These are phyloP conservation scores for Ophion slaviceki DNA, from an alignment of 2,888 invertebrate genomes.

Conservation along the genomic window DNA sequence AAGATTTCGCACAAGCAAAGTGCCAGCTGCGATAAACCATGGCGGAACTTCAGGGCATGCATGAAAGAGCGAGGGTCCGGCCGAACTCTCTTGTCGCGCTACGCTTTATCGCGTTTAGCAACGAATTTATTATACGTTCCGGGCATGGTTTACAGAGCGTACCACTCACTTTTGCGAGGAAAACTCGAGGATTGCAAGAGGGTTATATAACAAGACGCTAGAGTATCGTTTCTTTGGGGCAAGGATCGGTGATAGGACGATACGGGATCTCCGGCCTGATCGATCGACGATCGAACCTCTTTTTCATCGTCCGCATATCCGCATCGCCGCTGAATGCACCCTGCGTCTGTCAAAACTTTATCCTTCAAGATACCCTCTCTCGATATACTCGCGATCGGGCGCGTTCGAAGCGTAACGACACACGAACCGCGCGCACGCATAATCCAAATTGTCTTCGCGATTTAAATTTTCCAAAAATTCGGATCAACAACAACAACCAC, in stretches of 20 bases:
- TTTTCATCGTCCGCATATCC: conserved; percentile 71
- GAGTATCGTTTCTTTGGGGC: conserved; percentile 60
- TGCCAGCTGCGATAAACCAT: conserved; percentile 72
- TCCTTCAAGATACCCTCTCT: conserved; percentile 31
- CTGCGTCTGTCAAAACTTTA: conserved; percentile 68
- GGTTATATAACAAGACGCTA: conserved; percentile 31
- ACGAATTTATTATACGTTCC: conserved; percentile 47
- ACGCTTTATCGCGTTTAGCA: not conserved
- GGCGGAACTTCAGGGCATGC: conserved; percentile 67
- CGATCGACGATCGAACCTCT: conserved; percentile 63
- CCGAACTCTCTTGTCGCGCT: not conserved
- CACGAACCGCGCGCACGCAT: not conserved
- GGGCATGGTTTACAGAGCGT: conserved; percentile 72
- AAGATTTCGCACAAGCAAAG: conserved; percentile 61
- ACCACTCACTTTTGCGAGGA: conserved; percentile 68
- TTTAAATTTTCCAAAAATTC: not conserved
- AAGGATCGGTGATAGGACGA: conserved; percentile 48
- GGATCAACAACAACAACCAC: not conserved
- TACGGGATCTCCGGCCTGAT: conserved; percentile 41
- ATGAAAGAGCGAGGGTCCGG: conserved; percentile 41
- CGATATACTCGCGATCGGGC: not conserved
- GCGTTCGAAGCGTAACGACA: not conserved
- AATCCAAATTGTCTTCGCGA: not conserved
- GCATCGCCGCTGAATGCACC: conserved; percentile 71
- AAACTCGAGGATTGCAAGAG: conserved; percentile 46